Base-by-base conservation (phyloP, 2,113 vertebrate genomes). In the Sylvilagus bachmani region DNA sequence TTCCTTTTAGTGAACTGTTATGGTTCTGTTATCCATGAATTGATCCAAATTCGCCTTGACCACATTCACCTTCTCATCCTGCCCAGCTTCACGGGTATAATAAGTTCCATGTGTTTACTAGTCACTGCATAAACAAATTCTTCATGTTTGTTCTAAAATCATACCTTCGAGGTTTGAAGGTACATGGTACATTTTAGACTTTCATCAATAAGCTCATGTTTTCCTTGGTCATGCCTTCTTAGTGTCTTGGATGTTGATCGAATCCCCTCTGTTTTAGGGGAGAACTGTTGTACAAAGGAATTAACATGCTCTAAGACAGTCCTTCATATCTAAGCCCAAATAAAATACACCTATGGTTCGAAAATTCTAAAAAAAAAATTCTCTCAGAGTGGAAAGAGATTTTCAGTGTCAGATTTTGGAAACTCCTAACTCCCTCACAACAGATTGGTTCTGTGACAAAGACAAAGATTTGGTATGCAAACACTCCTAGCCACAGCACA, bases 401-500 rank as follows among this genome's bases (percentile, higher is more conserved):
- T 94, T 83, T 86, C 62, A 58, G 27, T 91, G 27, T 84, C 91
- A 94, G 58, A 91, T 62, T 96, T 83, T 90, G 31, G 38, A 84
- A 89, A 95, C n/a, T 73, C 67, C 33, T 49, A 84, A 58, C 13
- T 49, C 21, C 33, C 58, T 86, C 67, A 90, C 69, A 94, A 66
- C 36, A 90, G 27, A 82, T n/a, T 93, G 64, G 64, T 84, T 85
- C 88, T 92, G 53, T 88, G 87, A 89, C 92, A 96, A 92, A 91
- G 90, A 87, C 51, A 93, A 86, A 97, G 86, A 96, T 97, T 96
- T 91, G 95, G 62, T 94, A 97, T 87, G 96, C 89, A 95, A 92
- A 86, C 58, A 16, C 69, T 92, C 92, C 90, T 94, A 95, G 97
- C 96, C 89, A 84, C 95, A 96, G 90, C 25, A 95, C 89, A 96